Evolutionary conservation across 2,888 invertebrate species (phyloP), one percentile per base, ranked within the genome.

Genomic region (Melipona beecheii): DNA sequence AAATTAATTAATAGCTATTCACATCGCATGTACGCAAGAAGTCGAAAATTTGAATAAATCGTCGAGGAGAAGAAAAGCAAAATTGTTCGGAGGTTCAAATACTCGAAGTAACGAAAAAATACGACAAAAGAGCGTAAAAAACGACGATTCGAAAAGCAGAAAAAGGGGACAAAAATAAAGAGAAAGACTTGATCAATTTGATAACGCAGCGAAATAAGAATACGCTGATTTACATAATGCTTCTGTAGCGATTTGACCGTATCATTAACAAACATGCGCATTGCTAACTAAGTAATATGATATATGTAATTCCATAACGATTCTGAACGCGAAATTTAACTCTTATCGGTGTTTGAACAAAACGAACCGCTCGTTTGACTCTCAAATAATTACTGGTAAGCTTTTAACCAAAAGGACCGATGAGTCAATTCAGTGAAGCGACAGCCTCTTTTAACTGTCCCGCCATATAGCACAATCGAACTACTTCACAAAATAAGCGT

Each of bases 191-290:
- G 52, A 19, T n/a, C 5, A 49, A 19, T 2, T 1, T 58, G 50
- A 27, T 56, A 58, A 58, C 13, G 62, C 43, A 64, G 71, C 70
- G 72, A 86, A 88, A 89, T 88, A 83, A 79, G 84, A 89, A 90
- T 90, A 77, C 65, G 81, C 82, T 75, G 81, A 88, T 90, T 86
- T 88, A 85, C 86, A 88, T 90, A 90, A 91, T 86, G 83, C 83
- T 21, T 31, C 65, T 65, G 65, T 58, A 69, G 36, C 43, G 75
- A 50, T 85, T 81, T 81, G 68, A 72, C 77, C 76, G 81, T 83
- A 88, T 85, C 88, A 78, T 86, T 88, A 84, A 84, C 85, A 84
- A 90, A 90, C 88, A 89, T 87, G 86, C 87, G 83, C 86, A 87
- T 85, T 68, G 76, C 76, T 74, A 78, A 84, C 84, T 60, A 69